Conservation (phyloP, 2,888 invertebrate genomes). For the Tolmerus cingulatus region DNA sequence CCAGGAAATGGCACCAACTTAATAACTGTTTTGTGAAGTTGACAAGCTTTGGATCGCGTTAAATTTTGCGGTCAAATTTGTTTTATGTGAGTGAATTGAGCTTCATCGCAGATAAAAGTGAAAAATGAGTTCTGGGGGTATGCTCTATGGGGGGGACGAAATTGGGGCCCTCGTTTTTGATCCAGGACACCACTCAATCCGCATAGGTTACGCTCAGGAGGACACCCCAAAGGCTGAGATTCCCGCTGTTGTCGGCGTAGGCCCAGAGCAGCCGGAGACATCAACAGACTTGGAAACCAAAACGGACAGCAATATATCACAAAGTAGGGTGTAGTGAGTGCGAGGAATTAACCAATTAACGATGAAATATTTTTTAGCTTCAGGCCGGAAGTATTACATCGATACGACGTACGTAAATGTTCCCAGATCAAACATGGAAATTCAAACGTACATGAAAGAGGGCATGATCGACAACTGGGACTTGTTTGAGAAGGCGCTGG, state of each 20-base stretch:
- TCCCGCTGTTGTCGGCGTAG: slow-evolving; percentile 89
- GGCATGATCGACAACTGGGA: slow-evolving; percentile 99
- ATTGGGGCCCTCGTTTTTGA: slow-evolving; percentile 98
- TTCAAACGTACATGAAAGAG: slow-evolving; percentile 93
- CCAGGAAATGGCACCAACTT: background rate
- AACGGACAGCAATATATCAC: slow-evolving; percentile 76
- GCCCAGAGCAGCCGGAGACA: slow-evolving; percentile 70
- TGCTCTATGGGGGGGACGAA: slow-evolving; percentile 95
- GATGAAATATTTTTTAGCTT: slow-evolving; percentile 16
- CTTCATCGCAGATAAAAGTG: background rate
- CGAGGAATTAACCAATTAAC: background rate
- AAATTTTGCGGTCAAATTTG: background rate
- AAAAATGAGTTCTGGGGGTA: slow-evolving; percentile 67
- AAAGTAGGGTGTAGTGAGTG: slow-evolving; percentile 45
- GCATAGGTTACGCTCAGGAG: slow-evolving; percentile 89
- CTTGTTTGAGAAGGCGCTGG: slow-evolving; percentile 93
- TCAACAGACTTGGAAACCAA: slow-evolving; percentile 80
- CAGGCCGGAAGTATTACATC: slow-evolving; percentile 77
- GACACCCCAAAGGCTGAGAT: slow-evolving; percentile 99
- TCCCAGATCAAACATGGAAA: slow-evolving; percentile 88
- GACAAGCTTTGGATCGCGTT: background rate
- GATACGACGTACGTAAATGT: slow-evolving; percentile 94
- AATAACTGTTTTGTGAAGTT: background rate
- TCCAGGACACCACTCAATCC: slow-evolving; percentile 86
- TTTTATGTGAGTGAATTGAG: background rate